phyloP scores from a whole-genome alignment of 2,797 vertebrate genomes.

The Anguilla megastoma region DNA sequence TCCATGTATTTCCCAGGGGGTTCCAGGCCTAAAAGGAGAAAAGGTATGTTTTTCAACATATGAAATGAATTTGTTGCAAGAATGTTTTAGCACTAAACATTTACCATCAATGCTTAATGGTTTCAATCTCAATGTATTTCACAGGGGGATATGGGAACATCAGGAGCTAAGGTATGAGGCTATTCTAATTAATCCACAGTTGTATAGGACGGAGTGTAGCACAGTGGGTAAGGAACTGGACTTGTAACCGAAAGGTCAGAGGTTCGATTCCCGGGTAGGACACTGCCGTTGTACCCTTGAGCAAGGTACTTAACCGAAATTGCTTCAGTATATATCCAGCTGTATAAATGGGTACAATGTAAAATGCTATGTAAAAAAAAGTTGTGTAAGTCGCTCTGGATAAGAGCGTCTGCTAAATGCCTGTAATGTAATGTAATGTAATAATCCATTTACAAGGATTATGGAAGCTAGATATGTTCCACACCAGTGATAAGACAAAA shows the following conservation, averaged over 20 bases:
- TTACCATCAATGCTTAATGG: conserved; percentile 6
- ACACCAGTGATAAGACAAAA: background rate
- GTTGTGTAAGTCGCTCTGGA: no score
- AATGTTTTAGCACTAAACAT: background rate
- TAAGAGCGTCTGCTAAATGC: no score
- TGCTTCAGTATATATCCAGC: no score
- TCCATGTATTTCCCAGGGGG: conserved; percentile 38
- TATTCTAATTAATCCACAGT: background rate
- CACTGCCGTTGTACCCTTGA: no score
- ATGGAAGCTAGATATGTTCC: background rate
- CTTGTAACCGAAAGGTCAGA: no score
- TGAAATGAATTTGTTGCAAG: background rate
- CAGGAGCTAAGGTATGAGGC: conserved; percentile 44
- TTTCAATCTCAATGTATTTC: conserved; percentile 26
- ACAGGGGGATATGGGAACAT: conserved; percentile 44
- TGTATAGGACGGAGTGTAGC: no score
- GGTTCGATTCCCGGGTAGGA: no score
- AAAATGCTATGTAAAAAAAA: no score
- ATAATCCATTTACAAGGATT: background rate
- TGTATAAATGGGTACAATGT: no score
- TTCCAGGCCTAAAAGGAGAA: conserved; percentile 46
- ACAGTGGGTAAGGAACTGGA: no score
- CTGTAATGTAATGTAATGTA: no score
- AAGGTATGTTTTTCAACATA: conserved; percentile 34
- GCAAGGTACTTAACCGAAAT: no score